Evolutionary conservation across 2,797 vertebrate species (phyloP).

Genomic region (Phylloscopus collybita): DNA sequence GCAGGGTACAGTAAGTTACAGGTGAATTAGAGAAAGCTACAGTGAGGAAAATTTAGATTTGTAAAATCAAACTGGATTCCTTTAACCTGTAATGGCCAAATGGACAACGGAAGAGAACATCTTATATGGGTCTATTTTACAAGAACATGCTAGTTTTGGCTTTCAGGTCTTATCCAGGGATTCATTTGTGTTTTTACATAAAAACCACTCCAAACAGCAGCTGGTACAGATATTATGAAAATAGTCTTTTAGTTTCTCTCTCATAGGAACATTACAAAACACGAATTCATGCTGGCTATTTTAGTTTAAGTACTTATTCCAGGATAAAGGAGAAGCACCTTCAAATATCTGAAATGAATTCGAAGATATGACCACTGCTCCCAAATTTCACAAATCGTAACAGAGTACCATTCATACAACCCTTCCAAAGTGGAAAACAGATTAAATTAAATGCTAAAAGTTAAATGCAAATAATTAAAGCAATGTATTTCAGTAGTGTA

Average conservation of each 20-base stretch:
- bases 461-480: neutral
- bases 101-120: neutral
- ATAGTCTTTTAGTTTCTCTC: neutral
- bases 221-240: neutral
- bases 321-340: conserved; percentile 19
- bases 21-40: neutral
- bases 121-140: neutral
- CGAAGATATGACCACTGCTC: neutral
- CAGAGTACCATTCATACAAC: neutral
- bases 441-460: neutral
- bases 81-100: neutral
- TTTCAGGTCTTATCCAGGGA: neutral
- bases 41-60: neutral
- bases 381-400: neutral
- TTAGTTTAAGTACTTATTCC: conserved; percentile 33
- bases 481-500: neutral
- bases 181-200: neutral
- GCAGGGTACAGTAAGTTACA: neutral
- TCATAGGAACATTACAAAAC: conserved; percentile 17
- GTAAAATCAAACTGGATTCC: neutral
- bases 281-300: conserved; percentile 25
- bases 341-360: conserved; percentile 26
- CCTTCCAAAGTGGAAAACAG: neutral
- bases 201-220: neutral
- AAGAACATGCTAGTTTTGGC: neutral